phyloP scores from a whole-genome alignment of 1,140 invertebrate species.

The Cydia strobilella region DNA sequence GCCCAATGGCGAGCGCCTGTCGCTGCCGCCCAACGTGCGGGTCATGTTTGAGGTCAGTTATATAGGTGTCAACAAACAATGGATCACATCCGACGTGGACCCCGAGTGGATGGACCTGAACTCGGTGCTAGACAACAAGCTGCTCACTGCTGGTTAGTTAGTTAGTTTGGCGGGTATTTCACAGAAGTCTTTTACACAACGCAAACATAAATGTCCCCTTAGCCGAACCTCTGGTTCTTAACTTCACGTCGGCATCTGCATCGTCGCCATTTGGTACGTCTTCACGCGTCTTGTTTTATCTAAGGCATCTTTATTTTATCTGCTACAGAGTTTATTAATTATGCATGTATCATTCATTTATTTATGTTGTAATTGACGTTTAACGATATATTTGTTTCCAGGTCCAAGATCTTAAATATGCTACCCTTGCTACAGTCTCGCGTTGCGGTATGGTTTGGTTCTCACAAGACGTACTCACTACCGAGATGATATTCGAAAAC shows the following conservation, averaged over 20 bases:
- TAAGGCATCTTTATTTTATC: no score
- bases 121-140: constrained; percentile 98
- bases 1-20: constrained; percentile 98
- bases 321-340: no score
- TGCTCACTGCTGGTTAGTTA: constrained; percentile 89
- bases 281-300: no score
- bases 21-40: constrained; percentile 98
- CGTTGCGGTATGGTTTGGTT: constrained; percentile 99
- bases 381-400: constrained; percentile 44
- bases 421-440: constrained; percentile 98
- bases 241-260: no score
- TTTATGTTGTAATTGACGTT: constrained; percentile 4
- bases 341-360: neutral
- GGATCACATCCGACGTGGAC: constrained; percentile 99
- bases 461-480: constrained; percentile 97
- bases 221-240: no score
- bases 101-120: constrained; percentile 99
- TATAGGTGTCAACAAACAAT: constrained; percentile 99
- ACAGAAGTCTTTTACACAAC: no score
- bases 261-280: no score
- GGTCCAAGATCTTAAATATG: constrained; percentile 99
- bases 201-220: no score
- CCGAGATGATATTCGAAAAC: constrained; percentile 99
- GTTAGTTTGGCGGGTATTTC: constrained; percentile 55
- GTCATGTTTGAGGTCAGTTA: constrained; percentile 99